phyloP scores from a whole-genome alignment of 2,113 vertebrate genomes.

The Brachionichthys hirsutus region DNA sequence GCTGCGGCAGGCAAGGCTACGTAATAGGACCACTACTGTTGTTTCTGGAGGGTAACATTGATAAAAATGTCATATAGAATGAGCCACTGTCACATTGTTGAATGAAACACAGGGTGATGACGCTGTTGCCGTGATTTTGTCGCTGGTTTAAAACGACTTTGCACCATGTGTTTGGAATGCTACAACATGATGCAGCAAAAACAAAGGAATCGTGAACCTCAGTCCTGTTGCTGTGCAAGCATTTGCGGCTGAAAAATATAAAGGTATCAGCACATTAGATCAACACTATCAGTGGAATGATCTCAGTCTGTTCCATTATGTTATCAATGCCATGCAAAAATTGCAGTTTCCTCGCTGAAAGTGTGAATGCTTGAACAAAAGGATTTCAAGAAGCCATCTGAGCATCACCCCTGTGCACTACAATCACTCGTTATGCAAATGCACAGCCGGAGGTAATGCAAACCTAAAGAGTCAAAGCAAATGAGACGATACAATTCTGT shows the following conservation, averaged over 20 bases:
- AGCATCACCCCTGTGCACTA: constrained; percentile 48
- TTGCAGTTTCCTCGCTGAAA: background rate
- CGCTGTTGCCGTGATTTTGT: constrained; percentile 11
- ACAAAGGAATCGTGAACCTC: too few relatives aligned
- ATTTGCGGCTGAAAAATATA: too few relatives aligned
- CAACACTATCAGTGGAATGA: too few relatives aligned
- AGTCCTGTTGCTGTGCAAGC: too few relatives aligned
- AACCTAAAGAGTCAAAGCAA: constrained; percentile 69
- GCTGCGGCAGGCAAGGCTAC: constrained; percentile 52
- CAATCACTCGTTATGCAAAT: constrained; percentile 79
- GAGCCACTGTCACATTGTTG: background rate
- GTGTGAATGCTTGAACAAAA: constrained; percentile 6
- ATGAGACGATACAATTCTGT: constrained; percentile 69
- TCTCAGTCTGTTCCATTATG: too few relatives aligned
- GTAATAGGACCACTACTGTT: constrained; percentile 29
- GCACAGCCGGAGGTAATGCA: constrained; percentile 70
- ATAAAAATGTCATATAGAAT: constrained; percentile 31
- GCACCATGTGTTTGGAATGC: too few relatives aligned
- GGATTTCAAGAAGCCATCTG: constrained; percentile 17
- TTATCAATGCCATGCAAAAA: constrained; percentile 1
- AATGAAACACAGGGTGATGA: constrained; percentile 5
- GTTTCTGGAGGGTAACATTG: constrained; percentile 17
- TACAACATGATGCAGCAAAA: too few relatives aligned
- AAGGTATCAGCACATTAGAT: too few relatives aligned
- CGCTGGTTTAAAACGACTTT: constrained; percentile 5